phyloP scores from a whole-genome alignment of 2,888 invertebrate genomes.

The Apamea sordens region DNA sequence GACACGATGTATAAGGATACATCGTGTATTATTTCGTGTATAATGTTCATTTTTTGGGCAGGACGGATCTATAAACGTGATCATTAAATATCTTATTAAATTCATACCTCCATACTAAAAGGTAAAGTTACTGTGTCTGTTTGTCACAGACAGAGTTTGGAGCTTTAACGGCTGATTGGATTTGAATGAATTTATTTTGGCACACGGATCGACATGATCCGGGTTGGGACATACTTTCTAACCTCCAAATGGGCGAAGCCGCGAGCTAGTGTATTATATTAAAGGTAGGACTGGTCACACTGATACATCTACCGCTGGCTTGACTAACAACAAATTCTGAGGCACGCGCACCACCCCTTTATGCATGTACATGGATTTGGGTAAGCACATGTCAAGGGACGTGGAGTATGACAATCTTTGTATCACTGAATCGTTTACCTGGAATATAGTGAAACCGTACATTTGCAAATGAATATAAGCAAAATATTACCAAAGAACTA shows the following conservation, averaged over 20 bases:
- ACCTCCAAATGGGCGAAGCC: too few relatives aligned
- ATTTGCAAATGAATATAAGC: not conserved
- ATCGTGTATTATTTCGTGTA: slow-evolving; percentile 30
- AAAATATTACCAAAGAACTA: not conserved
- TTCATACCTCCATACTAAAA: too few relatives aligned
- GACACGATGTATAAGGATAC: too few relatives aligned
- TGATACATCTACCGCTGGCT: slow-evolving; percentile 30
- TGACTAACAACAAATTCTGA: slow-evolving; percentile 27
- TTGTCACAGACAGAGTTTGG: too few relatives aligned
- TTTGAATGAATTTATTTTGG: not conserved
- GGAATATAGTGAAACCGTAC: not conserved
- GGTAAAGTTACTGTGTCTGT: too few relatives aligned
- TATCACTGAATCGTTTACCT: slow-evolving; percentile 28
- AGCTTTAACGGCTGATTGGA: not conserved
- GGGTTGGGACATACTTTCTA: too few relatives aligned
- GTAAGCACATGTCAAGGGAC: slow-evolving; percentile 56
- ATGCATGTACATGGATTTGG: slow-evolving; percentile 47
- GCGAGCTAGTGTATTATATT: too few relatives aligned
- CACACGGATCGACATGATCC: not conserved
- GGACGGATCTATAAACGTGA: slow-evolving; percentile 1
- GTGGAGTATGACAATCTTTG: slow-evolving; percentile 50
- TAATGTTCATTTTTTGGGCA: slow-evolving; percentile 51
- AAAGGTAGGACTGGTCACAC: too few relatives aligned
- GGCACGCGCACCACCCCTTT: slow-evolving; percentile 49
- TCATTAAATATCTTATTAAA: not conserved